These are phyloP conservation scores for Monarcha castaneiventris DNA, from an alignment of 2,113 vertebrate genomes.

Conservation along the genomic window DNA sequence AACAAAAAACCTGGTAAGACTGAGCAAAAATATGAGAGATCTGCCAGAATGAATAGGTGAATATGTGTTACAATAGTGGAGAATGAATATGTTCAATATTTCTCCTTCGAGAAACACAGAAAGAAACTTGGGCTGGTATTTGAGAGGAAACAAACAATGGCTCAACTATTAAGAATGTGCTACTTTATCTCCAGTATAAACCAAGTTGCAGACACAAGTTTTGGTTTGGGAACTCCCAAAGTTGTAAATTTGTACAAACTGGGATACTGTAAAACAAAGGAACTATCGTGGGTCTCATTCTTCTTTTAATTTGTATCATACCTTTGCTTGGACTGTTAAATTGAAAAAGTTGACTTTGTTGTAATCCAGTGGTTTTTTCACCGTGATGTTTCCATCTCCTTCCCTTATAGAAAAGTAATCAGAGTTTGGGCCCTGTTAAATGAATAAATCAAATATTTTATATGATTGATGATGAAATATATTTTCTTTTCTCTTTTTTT, in stretches of 20 bases:
- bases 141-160: neutral
- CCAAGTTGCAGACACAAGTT: neutral
- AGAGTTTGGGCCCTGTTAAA: conserved; percentile 61
- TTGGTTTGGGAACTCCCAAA: neutral
- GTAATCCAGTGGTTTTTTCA: conserved; percentile 74
- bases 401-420: conserved; percentile 67
- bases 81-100: neutral
- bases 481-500: neutral
- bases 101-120: neutral
- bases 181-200: neutral
- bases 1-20: neutral
- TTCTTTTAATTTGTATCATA: conserved; percentile 18
- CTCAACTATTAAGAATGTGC: neutral
- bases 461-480: neutral
- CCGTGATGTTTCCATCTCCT: conserved; percentile 61
- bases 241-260: neutral
- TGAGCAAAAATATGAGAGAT: neutral
- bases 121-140: neutral
- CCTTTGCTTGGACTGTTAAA: conserved; percentile 73
- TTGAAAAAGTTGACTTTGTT: conserved; percentile 62
- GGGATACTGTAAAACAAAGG: neutral
- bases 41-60: neutral
- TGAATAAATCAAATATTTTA: neutral
- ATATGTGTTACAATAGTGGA: neutral
- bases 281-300: neutral